These are phyloP conservation scores for Acronicta psi DNA, from an alignment of 2,888 invertebrate species.

Conservation along the genomic window DNA sequence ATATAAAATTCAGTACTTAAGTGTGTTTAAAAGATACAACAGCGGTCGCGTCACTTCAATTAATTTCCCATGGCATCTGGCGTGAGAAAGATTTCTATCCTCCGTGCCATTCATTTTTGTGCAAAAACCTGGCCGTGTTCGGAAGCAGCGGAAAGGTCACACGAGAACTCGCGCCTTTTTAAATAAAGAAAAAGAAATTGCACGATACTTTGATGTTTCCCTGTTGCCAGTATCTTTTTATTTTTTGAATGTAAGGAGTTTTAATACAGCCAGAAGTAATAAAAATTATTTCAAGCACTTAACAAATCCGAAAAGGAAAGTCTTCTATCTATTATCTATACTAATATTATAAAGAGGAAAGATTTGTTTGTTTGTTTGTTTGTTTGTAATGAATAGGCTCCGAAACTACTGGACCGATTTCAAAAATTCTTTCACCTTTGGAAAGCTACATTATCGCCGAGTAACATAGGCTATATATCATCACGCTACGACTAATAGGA, in stretches of 20 bases:
- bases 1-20: conserved; percentile 26
- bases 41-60: conserved; percentile 62
- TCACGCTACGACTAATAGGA: too few species aligned
- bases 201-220: conserved; percentile 45
- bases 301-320: too few species aligned
- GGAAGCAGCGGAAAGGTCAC: conserved; percentile 81
- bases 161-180: conserved; percentile 76
- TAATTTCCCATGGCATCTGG: conserved; percentile 78
- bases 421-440: too few species aligned
- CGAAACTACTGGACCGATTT: too few species aligned
- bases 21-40: conserved; percentile 39
- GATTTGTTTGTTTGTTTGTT: too few species aligned
- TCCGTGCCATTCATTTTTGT: conserved; percentile 78
- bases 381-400: too few species aligned
- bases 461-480: too few species aligned
- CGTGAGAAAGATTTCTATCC: conserved; percentile 87
- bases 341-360: too few species aligned
- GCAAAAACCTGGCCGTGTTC: conserved; percentile 77
- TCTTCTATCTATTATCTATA: too few species aligned
- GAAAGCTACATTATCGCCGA: too few species aligned
- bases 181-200: conserved; percentile 63
- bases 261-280: not conserved
- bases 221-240: conserved; percentile 24
- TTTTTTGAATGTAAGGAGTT: not conserved
- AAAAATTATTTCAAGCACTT: too few species aligned